Base-by-base conservation (phyloP, 2,113 vertebrate species). In the Rhinoderma darwinii region DNA sequence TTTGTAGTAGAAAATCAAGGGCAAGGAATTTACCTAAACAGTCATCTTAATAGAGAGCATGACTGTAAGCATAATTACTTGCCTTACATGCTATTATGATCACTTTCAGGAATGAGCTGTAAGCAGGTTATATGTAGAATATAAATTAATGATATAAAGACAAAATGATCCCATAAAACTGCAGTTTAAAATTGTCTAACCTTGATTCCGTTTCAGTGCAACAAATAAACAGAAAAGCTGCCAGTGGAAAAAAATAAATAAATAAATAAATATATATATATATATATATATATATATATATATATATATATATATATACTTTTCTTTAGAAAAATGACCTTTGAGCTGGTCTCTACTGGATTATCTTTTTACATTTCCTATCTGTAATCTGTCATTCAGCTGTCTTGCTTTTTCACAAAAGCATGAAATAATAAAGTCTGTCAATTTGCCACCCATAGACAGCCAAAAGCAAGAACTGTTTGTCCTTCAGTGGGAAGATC, bases 371-470 rank as follows among this genome's bases (percentile, higher is more conserved):
- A 63, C 51, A 79, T 87, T 87, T 87, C 66, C 82, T 87, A 87
- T 87, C 86, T 87, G 70, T 72, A 87, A 87, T 87, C 86, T 87
- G 86, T 87, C 86, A 87, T 87, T 87, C 54, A 75, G 61, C 54
- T 82, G 79, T 87, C 68, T 73, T 32, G 70, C 39, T 63, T 63
- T 75, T 82, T 82, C 20, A 75, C 35, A 82, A 83, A 87, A 82
- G 66, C 86, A 75, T 87, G 70, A 82, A 87, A 82, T 87, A 87
- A 82, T 82, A 87, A 87, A 87, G 50, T 81, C 85, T 87, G 86
- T 87, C 86, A 87, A 87, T 87, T 87, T 82, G 78, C 86, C 86
- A 87, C 86, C 86, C 86, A 87, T 87, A 51, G 86, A 87, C 86
- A 87, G 86, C 86, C 86, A 82, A 74, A 87, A 87, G 86, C 86